Conservation (phyloP, 2,888 invertebrate genomes). For the Drosophila tanythrix region DNA sequence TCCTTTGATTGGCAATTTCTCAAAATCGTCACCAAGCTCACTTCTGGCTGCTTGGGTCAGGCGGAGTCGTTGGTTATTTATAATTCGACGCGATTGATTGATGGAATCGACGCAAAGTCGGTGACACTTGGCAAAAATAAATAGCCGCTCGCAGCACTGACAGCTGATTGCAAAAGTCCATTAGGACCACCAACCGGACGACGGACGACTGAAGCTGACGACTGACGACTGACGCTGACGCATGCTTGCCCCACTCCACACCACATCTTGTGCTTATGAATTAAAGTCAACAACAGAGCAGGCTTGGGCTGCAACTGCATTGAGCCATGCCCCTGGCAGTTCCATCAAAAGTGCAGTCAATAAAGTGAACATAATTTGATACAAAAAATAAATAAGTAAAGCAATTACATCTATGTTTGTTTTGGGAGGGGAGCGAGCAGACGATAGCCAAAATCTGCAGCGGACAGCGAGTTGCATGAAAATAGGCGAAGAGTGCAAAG, state of each 20-base stretch:
- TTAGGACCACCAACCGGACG: constrained; percentile 48
- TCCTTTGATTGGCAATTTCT: constrained; percentile 78
- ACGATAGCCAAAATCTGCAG: constrained; percentile 17
- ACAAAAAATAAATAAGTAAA: constrained; percentile 22
- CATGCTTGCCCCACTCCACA: constrained; percentile 17
- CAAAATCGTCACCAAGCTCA: constrained; percentile 70
- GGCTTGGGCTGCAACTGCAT: constrained; percentile 39
- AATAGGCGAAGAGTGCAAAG: constrained; percentile 1
- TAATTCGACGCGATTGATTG: constrained; percentile 77
- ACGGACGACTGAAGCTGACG: background rate
- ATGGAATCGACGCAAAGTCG: constrained; percentile 76
- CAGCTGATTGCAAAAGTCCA: constrained; percentile 81
- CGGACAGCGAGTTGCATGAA: constrained; percentile 14
- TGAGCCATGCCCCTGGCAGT: constrained; percentile 47
- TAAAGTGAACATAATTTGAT: constrained; percentile 70
- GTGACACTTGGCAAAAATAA: constrained; percentile 80
- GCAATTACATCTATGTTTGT: constrained; percentile 6
- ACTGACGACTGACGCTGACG: constrained; percentile 16
- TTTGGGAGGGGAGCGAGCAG: background rate
- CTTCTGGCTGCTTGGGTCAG: constrained; percentile 29
- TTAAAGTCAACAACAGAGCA: constrained; percentile 12
- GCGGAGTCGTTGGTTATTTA: constrained; percentile 70
- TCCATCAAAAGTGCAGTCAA: constrained; percentile 75
- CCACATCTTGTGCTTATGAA: background rate
- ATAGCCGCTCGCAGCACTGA: constrained; percentile 74